phyloP scores from a whole-genome alignment of 2,113 vertebrate genomes.

The Antechinus flavipes region DNA sequence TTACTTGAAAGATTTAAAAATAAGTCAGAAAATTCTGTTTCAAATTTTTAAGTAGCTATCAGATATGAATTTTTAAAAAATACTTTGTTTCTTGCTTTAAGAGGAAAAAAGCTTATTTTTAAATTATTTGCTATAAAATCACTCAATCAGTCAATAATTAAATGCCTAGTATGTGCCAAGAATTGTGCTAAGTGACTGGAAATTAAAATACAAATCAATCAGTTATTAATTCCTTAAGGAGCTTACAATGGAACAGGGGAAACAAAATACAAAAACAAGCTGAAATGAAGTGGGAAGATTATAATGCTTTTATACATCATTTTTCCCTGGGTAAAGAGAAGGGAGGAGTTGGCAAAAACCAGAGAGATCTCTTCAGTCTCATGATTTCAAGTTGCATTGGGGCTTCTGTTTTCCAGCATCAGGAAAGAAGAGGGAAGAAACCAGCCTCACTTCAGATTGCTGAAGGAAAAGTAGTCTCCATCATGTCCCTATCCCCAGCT shows the following conservation, averaged over 20 bases:
- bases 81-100: neutral
- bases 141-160: neutral
- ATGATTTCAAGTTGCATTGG: neutral
- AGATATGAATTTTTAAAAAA: neutral
- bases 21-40: neutral
- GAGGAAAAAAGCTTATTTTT: neutral
- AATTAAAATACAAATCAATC: neutral
- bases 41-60: neutral
- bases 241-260: neutral
- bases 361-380: neutral
- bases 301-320: neutral
- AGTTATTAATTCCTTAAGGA: neutral
- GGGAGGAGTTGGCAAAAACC: neutral
- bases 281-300: neutral
- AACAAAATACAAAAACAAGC: neutral
- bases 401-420: neutral
- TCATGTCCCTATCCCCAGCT: neutral
- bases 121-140: neutral
- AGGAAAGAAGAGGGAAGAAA: neutral
- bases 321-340: neutral
- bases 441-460: neutral
- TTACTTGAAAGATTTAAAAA: neutral
- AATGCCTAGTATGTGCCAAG: neutral
- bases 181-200: neutral
- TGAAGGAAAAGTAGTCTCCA: neutral